Evolutionary conservation across 2,888 invertebrate species (phyloP).

Genomic region (Noctua pronuba): DNA sequence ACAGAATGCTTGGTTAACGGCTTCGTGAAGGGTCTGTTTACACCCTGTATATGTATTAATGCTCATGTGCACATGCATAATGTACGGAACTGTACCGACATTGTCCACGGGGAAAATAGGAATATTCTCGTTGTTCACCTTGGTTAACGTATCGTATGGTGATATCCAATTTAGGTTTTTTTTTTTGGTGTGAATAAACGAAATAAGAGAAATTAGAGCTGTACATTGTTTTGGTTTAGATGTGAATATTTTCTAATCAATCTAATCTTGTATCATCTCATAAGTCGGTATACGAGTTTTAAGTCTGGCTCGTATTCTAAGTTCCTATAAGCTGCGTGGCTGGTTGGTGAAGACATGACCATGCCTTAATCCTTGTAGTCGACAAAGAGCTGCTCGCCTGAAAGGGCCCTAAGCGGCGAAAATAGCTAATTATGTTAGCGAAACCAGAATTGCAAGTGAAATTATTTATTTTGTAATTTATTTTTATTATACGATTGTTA

Average conservation of each 20-base stretch:
- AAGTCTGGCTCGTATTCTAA: background rate
- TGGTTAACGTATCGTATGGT: background rate
- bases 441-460: conserved; percentile 30
- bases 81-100: no score
- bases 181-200: background rate
- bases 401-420: no score
- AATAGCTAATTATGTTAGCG: background rate
- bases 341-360: background rate
- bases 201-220: background rate
- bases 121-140: background rate
- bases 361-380: background rate
- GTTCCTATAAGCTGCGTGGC: background rate
- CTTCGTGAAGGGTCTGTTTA: no score
- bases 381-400: no score
- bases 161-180: no score
- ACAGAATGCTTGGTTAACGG: no score
- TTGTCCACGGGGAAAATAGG: background rate
- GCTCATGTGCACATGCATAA: no score
- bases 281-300: background rate
- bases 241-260: no score
- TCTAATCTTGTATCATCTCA: background rate
- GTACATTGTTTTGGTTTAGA: background rate
- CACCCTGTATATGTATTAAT: no score
- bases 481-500: background rate
- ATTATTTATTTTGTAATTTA: conserved; percentile 27